These are phyloP conservation scores for Zapornia atra DNA, from an alignment of 2,113 vertebrate genomes.

Conservation along the genomic window DNA sequence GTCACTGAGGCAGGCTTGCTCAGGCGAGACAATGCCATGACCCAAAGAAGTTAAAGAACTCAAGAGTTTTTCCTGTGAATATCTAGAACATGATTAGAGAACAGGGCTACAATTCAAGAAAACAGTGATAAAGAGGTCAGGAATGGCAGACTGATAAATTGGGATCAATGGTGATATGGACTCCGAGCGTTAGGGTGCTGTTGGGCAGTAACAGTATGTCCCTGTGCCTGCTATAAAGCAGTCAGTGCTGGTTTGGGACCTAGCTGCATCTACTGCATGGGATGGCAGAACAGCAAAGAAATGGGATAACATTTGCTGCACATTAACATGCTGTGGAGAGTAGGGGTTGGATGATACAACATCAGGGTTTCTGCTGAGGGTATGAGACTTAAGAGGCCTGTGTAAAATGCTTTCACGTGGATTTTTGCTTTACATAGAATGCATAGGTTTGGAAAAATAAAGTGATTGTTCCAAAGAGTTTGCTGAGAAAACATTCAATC, in stretches of 20 bases:
- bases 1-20: not conserved
- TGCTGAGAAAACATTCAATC: not conserved
- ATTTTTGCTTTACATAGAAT: not conserved
- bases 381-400: not conserved
- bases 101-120: not conserved
- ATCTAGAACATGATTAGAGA: not conserved
- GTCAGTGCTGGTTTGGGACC: not conserved
- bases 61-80: not conserved
- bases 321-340: not conserved
- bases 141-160: not conserved
- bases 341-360: not conserved
- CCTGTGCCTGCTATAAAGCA: not conserved
- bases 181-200: not conserved
- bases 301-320: not conserved
- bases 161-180: not conserved
- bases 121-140: not conserved
- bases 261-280: not conserved
- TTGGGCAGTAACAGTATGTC: not conserved
- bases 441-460: not conserved
- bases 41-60: not conserved
- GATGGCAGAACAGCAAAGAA: not conserved
- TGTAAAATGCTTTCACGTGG: not conserved
- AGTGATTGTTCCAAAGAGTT: not conserved
- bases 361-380: not conserved
- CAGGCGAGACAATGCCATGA: not conserved